phyloP scores from a whole-genome alignment of 23 tunicate genomes.

The Clavelina lepadiformis region DNA sequence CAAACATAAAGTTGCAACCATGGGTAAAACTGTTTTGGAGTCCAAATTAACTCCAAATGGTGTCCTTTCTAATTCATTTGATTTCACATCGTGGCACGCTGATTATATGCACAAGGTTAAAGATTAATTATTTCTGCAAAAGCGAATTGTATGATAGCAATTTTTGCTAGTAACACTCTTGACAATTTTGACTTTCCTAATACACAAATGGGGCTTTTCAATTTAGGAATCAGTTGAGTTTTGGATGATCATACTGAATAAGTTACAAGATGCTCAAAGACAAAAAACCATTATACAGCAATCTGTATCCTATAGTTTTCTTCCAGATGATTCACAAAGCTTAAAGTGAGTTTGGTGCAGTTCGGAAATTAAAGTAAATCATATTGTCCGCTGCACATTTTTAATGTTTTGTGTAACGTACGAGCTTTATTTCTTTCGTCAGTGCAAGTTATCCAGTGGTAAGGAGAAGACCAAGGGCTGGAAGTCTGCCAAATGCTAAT shows the following conservation, averaged over 20 bases:
- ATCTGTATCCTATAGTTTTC: conserved; percentile 1
- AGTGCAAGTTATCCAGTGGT: no score
- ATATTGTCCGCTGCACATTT: no score
- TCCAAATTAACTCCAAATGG: conserved; percentile 62
- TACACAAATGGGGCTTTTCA: no score
- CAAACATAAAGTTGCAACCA: conserved; percentile 58
- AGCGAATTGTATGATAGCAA: no score
- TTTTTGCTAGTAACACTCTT: no score
- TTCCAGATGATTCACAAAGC: not conserved
- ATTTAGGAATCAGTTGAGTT: conserved; percentile 67
- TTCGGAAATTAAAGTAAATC: no score
- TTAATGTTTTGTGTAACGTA: no score
- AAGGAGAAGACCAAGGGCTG: no score
- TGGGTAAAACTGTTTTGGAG: conserved; percentile 70
- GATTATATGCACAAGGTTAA: conserved; percentile 68
- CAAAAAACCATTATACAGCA: conserved; percentile 18
- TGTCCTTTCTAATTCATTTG: conserved; percentile 71
- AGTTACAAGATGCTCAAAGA: conserved; percentile 37
- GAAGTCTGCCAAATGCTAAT: no score
- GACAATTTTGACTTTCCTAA: no score
- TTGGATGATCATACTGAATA: conserved; percentile 60
- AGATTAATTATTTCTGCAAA: no score
- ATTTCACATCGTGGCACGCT: conserved; percentile 79
- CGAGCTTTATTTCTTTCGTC: no score
- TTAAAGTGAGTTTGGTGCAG: not conserved